A percentile compares a stretch with the other conserved stretches of the same genome.
Evolutionary conservation across 2,888 invertebrate genomes (phyloP).

Genomic region (Seladonia tumulorum): DNA sequence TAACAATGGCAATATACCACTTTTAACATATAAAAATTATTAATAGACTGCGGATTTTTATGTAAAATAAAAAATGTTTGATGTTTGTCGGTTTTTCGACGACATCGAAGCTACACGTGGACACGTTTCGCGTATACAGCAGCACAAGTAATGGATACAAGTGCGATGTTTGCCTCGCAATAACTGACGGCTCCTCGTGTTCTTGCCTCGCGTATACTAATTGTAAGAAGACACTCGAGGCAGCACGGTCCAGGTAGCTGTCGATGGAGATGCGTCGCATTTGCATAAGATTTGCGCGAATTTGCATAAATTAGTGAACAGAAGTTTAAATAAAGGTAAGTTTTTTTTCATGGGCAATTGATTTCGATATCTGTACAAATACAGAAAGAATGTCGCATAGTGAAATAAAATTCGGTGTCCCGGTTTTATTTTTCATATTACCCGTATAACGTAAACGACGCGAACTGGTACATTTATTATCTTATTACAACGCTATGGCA

Average conservation of each 20-base stretch:
- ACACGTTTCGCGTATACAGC: background rate
- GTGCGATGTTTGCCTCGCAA: background rate
- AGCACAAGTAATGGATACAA: background rate
- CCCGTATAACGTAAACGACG: no score
- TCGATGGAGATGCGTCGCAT: background rate
- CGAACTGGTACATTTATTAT: no score
- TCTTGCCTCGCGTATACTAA: background rate
- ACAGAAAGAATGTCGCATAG: no score
- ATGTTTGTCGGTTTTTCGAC: no score
- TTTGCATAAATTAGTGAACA: background rate
- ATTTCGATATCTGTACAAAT: background rate
- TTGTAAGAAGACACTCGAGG: background rate
- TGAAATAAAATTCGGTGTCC: no score
- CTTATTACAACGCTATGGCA: no score
- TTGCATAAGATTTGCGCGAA: background rate
- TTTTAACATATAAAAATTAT: no score
- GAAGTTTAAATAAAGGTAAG: background rate
- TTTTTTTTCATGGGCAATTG: background rate
- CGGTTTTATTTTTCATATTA: no score
- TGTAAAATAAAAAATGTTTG: background rate
- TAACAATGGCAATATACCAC: no score
- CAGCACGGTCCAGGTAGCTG: background rate
- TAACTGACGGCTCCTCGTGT: background rate
- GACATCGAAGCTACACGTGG: no score
- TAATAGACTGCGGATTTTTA: no score